Evolutionary conservation across 2,797 vertebrate genomes (phyloP).

Genomic region (Paedocypris micromegethes): DNA sequence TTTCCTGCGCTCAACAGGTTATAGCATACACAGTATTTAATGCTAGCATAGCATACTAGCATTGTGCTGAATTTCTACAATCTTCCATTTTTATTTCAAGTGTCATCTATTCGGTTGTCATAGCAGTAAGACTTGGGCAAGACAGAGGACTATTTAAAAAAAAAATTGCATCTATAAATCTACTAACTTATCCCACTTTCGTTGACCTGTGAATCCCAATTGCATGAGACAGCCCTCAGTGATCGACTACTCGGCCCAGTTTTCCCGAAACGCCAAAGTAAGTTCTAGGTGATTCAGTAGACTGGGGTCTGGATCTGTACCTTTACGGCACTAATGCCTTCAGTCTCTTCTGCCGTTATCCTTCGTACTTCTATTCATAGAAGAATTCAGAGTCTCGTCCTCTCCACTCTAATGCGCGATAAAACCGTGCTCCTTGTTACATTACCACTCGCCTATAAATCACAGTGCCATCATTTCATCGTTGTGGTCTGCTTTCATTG

Average conservation of each 20-base stretch:
- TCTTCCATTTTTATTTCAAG: no score
- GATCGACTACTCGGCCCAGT: no score
- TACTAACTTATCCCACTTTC: background rate
- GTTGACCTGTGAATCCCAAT: no score
- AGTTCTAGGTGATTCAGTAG: background rate
- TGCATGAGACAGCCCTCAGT: no score
- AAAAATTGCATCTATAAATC: no score
- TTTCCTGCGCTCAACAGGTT: no score
- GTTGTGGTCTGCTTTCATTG: conserved; percentile 20
- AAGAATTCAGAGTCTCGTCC: background rate
- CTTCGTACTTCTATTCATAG: background rate
- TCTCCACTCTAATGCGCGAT: conserved; percentile 24
- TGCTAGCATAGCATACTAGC: no score
- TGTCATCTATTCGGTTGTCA: no score
- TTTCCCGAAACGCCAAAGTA: background rate
- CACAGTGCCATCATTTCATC: conserved; percentile 17
- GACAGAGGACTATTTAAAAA: no score
- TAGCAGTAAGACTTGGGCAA: no score
- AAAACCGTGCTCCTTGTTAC: conserved; percentile 22
- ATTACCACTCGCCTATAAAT: conserved; percentile 29
- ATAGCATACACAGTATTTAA: no score
- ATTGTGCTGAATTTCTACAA: no score
- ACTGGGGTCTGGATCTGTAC: conserved; percentile 13
- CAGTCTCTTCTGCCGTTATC: background rate
- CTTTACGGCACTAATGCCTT: conserved; percentile 18